These are phyloP conservation scores for Pangasius larnaudii DNA, from an alignment of 2,797 vertebrate genomes.

Conservation along the genomic window DNA sequence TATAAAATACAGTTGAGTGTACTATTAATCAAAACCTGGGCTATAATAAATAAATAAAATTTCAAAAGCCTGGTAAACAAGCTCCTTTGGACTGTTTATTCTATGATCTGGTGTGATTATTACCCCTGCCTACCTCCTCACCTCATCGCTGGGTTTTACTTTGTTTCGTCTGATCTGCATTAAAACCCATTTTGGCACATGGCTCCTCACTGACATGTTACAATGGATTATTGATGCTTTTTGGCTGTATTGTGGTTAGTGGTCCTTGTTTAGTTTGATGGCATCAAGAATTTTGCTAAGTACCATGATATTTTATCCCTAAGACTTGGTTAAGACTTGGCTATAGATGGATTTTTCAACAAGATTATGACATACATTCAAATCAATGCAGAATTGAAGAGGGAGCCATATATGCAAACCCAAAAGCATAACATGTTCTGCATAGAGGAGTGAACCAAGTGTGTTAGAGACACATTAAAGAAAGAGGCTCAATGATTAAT, in stretches of 20 bases:
- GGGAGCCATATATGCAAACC: not conserved
- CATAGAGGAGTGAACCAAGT: not conserved
- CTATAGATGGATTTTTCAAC: not conserved
- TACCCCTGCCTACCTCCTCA: not conserved
- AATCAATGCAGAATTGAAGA: not conserved
- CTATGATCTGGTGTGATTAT: not conserved
- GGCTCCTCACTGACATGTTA: not conserved
- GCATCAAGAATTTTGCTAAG: not conserved
- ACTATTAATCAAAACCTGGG: not conserved
- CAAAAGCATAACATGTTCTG: not conserved
- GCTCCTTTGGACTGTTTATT: not conserved
- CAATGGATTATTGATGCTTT: not conserved
- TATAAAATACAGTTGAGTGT: not conserved
- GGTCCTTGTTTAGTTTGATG: not conserved
- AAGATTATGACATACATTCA: not conserved
- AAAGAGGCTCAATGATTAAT: not conserved
- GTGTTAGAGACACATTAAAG: not conserved
- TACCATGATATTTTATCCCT: slow-evolving; percentile 1
- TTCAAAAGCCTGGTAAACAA: not conserved
- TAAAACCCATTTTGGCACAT: not conserved
- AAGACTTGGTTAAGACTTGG: not conserved
- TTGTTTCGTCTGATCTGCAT: not conserved
- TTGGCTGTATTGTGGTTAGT: not conserved
- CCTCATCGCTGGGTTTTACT: not conserved
- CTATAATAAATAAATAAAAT: not conserved